Conservation (phyloP, 2,113 vertebrate species). For the Toxostoma redivivum region DNA sequence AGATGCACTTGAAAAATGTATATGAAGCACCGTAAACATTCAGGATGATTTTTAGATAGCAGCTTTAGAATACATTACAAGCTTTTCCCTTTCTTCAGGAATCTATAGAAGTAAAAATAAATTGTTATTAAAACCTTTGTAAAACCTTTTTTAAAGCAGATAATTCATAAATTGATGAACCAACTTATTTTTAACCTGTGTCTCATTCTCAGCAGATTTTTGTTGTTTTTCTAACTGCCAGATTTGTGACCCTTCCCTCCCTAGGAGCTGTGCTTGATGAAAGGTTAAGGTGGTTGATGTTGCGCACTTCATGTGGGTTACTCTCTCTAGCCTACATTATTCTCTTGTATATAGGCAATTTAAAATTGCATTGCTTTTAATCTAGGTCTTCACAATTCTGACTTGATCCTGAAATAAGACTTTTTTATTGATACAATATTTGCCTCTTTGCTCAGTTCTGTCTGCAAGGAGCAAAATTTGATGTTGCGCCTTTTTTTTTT, state of each 20-base stretch:
- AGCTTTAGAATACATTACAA: rapidly evolving
- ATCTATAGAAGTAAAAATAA: background rate
- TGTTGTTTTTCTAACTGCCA: background rate
- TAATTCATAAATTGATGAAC: background rate
- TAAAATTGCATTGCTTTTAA: background rate
- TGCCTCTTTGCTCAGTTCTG: background rate
- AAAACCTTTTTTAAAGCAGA: background rate
- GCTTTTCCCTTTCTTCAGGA: background rate
- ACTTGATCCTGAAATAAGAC: background rate
- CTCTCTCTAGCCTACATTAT: background rate
- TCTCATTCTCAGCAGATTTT: background rate
- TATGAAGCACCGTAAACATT: background rate
- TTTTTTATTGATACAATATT: background rate
- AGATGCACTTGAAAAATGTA: background rate
- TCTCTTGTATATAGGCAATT: background rate
- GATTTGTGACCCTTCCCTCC: background rate
- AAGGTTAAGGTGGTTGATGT: background rate
- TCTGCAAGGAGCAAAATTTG: background rate
- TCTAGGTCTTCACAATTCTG: background rate
- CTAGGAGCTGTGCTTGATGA: background rate
- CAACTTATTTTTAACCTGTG: background rate
- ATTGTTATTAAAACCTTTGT: background rate
- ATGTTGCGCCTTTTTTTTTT: background rate
- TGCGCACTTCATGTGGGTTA: background rate
- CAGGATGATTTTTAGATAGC: background rate